Conservation (phyloP, 2,113 vertebrate species). For the Phoenicopterus ruber region DNA sequence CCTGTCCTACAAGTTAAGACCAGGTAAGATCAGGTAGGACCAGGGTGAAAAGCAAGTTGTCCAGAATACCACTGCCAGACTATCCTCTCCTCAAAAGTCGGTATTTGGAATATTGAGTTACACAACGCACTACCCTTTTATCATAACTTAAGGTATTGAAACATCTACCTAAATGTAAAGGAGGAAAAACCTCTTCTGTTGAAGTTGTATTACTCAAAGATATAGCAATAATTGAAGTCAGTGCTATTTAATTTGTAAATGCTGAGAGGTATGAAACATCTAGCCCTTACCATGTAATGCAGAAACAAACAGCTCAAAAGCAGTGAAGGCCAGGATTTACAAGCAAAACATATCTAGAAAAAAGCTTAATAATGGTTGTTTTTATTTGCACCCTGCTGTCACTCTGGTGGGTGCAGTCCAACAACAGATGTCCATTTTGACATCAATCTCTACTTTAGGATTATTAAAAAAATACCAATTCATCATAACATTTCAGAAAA, state of each 20-base stretch:
- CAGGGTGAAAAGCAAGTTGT: not conserved
- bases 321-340: not conserved
- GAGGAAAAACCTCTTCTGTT: not conserved
- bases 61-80: not conserved
- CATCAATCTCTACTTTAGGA: not conserved
- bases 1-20: not conserved
- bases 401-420: not conserved
- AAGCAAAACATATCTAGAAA: not conserved
- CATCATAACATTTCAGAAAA: not conserved
- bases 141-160: not conserved
- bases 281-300: not conserved
- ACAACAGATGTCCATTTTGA: conserved; percentile 15
- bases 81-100: not conserved
- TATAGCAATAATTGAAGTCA: not conserved
- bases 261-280: not conserved
- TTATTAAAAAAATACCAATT: not conserved
- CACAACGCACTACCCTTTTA: not conserved
- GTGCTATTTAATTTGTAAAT: not conserved
- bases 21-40: not conserved
- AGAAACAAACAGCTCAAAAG: not conserved
- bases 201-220: not conserved
- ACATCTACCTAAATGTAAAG: not conserved
- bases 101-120: not conserved
- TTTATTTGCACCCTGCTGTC: conserved; percentile 28
- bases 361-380: not conserved